phyloP scores from a whole-genome alignment of 2,113 vertebrate genomes.

The Cavia porcellus region DNA sequence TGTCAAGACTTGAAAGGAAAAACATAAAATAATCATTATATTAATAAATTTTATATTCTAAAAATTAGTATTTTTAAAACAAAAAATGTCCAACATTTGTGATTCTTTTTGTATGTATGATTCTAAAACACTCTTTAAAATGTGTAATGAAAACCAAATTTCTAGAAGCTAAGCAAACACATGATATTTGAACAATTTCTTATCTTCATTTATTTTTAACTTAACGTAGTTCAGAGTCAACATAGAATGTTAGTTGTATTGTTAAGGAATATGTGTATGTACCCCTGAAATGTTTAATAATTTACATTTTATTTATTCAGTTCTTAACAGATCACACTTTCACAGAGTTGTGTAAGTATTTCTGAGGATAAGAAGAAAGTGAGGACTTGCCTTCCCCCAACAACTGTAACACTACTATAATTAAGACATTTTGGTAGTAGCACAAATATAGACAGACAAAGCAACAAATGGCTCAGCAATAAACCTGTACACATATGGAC shows the following conservation, averaged over 20 bases:
- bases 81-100: constrained; percentile 52
- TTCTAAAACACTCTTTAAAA: constrained; percentile 60
- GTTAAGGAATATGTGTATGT: neutral
- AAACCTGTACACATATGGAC: neutral
- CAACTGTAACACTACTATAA: constrained; percentile 35
- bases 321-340: constrained; percentile 45
- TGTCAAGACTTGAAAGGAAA: constrained; percentile 75
- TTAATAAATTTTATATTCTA: constrained; percentile 46
- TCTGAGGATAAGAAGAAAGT: constrained; percentile 45
- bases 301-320: constrained; percentile 50
- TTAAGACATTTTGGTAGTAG: constrained; percentile 1
- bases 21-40: constrained; percentile 25
- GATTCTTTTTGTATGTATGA: neutral
- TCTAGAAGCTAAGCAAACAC: constrained; percentile 40
- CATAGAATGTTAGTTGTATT: constrained; percentile 27
- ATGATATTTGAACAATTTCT: constrained; percentile 15
- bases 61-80: constrained; percentile 49
- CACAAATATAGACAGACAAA: constrained; percentile 14
- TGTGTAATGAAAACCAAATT: neutral
- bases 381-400: constrained; percentile 5
- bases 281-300: constrained; percentile 26
- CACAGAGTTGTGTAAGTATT: constrained; percentile 38
- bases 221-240: constrained; percentile 49
- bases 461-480: neutral
- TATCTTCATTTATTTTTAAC: constrained; percentile 61